Evolutionary conservation across 2,888 invertebrate species (phyloP).

Genomic region (Cosmorhoe ocellata): DNA sequence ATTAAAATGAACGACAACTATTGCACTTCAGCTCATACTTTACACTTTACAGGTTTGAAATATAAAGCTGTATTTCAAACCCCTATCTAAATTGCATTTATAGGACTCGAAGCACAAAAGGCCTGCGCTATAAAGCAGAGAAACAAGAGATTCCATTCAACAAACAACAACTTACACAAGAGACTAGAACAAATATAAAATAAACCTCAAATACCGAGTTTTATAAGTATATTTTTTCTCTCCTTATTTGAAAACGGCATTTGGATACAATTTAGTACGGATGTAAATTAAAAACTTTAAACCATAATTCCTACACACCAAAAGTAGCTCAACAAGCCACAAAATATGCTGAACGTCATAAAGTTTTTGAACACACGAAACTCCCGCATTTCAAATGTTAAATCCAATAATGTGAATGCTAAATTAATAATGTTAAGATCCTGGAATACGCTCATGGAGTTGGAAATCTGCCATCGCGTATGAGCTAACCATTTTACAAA

Average conservation of each 20-base stretch:
- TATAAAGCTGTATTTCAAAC: slow-evolving; percentile 32
- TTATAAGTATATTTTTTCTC: too few relatives aligned
- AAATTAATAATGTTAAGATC: slow-evolving; percentile 33
- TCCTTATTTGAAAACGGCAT: too few relatives aligned
- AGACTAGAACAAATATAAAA: neutral
- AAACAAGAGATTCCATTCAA: neutral
- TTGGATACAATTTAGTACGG: too few relatives aligned
- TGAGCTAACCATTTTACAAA: slow-evolving; percentile 44
- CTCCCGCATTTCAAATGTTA: slow-evolving; percentile 1
- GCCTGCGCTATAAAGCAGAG: slow-evolving; percentile 8
- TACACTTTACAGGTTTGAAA: slow-evolving; percentile 26
- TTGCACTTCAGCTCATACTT: slow-evolving; percentile 37
- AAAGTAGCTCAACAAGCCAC: too few relatives aligned
- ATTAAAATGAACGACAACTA: slow-evolving; percentile 43
- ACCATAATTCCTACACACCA: too few relatives aligned
- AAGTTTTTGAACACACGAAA: neutral
- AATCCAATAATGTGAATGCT: slow-evolving; percentile 13
- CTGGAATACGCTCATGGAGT: slow-evolving; percentile 32
- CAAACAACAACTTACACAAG: neutral
- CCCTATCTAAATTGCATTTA: slow-evolving; percentile 21
- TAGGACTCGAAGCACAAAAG: slow-evolving; percentile 8
- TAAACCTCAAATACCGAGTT: neutral
- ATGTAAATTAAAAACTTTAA: too few relatives aligned
- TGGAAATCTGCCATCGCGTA: slow-evolving; percentile 42
- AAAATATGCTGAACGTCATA: too few relatives aligned